phyloP scores from a whole-genome alignment of 2,797 vertebrate genomes.

The Xyrichtys novacula region DNA sequence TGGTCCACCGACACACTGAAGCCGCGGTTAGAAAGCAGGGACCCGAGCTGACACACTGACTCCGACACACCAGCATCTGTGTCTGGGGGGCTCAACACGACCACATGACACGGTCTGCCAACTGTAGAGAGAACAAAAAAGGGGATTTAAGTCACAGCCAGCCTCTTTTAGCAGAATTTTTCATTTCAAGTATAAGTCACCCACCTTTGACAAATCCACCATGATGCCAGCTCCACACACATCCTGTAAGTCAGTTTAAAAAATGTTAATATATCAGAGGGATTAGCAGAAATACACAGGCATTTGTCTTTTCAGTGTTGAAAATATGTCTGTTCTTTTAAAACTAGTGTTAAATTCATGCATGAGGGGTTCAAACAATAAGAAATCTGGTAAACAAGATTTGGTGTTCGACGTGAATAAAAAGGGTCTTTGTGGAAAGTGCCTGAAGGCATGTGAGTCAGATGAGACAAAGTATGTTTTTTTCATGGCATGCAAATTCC shows the following conservation, averaged over 20 bases:
- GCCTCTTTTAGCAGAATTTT: neutral
- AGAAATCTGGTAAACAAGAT: neutral
- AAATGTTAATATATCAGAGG: conserved; percentile 6
- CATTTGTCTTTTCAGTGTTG: neutral
- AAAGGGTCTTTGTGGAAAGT: conserved; percentile 28
- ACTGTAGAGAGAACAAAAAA: conserved; percentile 44
- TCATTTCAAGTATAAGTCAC: conserved; percentile 24
- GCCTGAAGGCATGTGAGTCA: neutral
- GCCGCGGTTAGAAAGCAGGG: conserved; percentile 79
- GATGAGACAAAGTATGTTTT: conserved; percentile 6
- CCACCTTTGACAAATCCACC: conserved; percentile 63
- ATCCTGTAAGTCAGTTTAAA: conserved; percentile 61
- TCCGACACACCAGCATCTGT: conserved; percentile 72
- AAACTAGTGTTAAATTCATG: neutral
- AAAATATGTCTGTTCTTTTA: too few species aligned
- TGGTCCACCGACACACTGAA: conserved; percentile 87
- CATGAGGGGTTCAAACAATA: neutral
- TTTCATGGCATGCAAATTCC: conserved; percentile 9
- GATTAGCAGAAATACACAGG: neutral
- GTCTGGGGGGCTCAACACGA: conserved; percentile 89
- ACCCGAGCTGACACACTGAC: conserved; percentile 81
- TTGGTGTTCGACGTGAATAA: conserved; percentile 15
- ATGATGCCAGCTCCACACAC: conserved; percentile 65
- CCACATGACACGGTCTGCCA: conserved; percentile 63
- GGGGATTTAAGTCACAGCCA: neutral